phyloP scores from a whole-genome alignment of 2,888 invertebrate species.

The Hypena proboscidalis region DNA sequence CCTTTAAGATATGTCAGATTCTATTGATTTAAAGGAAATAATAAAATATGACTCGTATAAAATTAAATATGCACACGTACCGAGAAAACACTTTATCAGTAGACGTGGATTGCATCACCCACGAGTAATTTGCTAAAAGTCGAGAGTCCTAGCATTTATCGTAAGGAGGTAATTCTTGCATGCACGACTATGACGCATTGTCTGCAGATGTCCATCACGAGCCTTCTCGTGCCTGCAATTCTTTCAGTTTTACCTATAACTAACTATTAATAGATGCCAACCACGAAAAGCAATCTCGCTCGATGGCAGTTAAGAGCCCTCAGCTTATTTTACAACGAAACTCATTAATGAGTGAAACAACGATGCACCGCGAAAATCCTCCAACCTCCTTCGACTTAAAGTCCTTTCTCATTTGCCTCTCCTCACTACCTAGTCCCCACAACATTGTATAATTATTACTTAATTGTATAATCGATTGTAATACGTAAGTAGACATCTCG shows the following conservation, averaged over 20 bases:
- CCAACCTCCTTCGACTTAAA: constrained; percentile 47
- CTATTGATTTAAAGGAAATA: no score
- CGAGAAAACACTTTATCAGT: neutral
- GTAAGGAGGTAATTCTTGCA: constrained; percentile 45
- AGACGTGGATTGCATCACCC: constrained; percentile 43
- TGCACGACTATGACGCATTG: constrained; percentile 65
- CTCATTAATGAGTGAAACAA: constrained; percentile 68
- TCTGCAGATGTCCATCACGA: constrained; percentile 59
- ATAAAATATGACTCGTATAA: no score
- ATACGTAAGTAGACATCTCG: constrained; percentile 39
- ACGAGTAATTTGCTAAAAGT: constrained; percentile 42
- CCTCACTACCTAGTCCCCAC: constrained; percentile 35
- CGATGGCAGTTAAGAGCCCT: constrained; percentile 78
- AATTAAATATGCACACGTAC: no score
- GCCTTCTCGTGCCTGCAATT: constrained; percentile 55
- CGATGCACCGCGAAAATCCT: constrained; percentile 52
- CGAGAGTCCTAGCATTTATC: constrained; percentile 46
- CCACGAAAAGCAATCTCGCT: constrained; percentile 81
- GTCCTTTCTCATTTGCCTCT: constrained; percentile 51
- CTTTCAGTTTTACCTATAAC: constrained; percentile 76
- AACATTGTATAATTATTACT: constrained; percentile 74
- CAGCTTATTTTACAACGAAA: constrained; percentile 79
- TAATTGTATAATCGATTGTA: constrained; percentile 66
- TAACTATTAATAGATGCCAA: constrained; percentile 78
- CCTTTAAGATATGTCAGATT: no score